Conservation (phyloP, 2,888 invertebrate species). For the Eupithecia vulgata region DNA sequence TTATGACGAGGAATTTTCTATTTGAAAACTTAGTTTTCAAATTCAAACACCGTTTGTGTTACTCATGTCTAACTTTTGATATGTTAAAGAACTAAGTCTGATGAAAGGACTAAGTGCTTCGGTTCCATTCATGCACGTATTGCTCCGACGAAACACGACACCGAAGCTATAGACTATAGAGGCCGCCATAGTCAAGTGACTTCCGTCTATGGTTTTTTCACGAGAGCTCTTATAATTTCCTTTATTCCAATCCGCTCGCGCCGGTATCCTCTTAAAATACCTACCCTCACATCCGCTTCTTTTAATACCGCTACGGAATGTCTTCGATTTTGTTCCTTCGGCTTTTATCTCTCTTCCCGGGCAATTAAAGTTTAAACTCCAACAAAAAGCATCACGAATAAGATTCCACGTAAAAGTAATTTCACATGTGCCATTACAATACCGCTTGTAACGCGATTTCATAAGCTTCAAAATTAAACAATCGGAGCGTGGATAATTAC, state of each 20-base stretch:
- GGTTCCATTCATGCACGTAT: constrained; percentile 41
- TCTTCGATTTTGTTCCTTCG: constrained; percentile 70
- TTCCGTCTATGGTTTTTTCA: constrained; percentile 77
- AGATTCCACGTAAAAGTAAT: constrained; percentile 73
- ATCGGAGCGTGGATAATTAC: constrained; percentile 78
- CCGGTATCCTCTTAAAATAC: constrained; percentile 82
- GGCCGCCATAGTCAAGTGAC: constrained; percentile 62
- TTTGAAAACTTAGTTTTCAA: not conserved
- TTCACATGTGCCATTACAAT: constrained; percentile 62
- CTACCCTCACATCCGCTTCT: constrained; percentile 83
- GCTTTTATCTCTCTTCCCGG: constrained; percentile 75
- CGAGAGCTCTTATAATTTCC: constrained; percentile 82
- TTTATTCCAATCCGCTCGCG: constrained; percentile 80
- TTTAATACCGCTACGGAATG: constrained; percentile 82
- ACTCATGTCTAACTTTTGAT: not conserved
- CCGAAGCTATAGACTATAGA: constrained; percentile 56
- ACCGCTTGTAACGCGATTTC: constrained; percentile 69
- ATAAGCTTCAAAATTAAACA: constrained; percentile 81
- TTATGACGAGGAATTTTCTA: not conserved
- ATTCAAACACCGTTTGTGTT: not conserved
- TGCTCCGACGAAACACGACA: constrained; percentile 52
- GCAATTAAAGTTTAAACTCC: constrained; percentile 77
- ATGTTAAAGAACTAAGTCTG: constrained; percentile 25
- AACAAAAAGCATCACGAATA: constrained; percentile 70
- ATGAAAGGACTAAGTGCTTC: constrained; percentile 11